Percentiles rank a stretch among this genome's conserved stretches.
Evolutionary conservation across 2,888 invertebrate genomes (phyloP).

Genomic region (Nematopogon swammerdamellus): DNA sequence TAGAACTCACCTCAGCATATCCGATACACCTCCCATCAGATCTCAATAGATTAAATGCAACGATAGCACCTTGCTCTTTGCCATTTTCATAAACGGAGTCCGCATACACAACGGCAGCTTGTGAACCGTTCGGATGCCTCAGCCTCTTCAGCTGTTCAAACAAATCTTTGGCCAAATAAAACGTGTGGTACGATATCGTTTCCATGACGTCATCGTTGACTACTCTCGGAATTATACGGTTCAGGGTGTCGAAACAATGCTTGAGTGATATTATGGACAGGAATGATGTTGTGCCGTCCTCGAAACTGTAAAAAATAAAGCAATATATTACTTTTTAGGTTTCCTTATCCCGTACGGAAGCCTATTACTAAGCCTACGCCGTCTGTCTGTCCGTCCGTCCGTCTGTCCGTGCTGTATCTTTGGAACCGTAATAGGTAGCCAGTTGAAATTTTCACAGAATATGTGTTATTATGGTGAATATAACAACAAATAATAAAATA

Average conservation of each 20-base stretch:
- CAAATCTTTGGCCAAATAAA: constrained; percentile 70
- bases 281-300: constrained; percentile 92
- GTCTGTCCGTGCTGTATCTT: too few species aligned
- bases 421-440: too few species aligned
- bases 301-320: constrained; percentile 67
- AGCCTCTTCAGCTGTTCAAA: constrained; percentile 60
- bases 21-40: constrained; percentile 79
- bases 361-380: too few species aligned
- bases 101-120: constrained; percentile 69
- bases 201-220: constrained; percentile 49
- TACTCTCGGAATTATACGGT: constrained; percentile 58
- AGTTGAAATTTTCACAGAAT: too few species aligned
- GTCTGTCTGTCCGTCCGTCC: too few species aligned
- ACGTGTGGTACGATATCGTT: constrained; percentile 70
- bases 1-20: constrained; percentile 70
- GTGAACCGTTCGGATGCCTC: constrained; percentile 69
- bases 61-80: constrained; percentile 74
- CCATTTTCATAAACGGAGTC: constrained; percentile 64
- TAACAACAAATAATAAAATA: too few species aligned
- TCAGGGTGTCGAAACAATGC: constrained; percentile 77
- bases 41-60: constrained; percentile 84
- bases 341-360: background rate
- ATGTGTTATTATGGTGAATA: too few species aligned
- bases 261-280: constrained; percentile 77
- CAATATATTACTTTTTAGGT: background rate